A percentile compares a stretch with the other conserved stretches of the same genome.
Conservation (phyloP, 2,113 vertebrate species). For the Solenodon paradoxus region DNA sequence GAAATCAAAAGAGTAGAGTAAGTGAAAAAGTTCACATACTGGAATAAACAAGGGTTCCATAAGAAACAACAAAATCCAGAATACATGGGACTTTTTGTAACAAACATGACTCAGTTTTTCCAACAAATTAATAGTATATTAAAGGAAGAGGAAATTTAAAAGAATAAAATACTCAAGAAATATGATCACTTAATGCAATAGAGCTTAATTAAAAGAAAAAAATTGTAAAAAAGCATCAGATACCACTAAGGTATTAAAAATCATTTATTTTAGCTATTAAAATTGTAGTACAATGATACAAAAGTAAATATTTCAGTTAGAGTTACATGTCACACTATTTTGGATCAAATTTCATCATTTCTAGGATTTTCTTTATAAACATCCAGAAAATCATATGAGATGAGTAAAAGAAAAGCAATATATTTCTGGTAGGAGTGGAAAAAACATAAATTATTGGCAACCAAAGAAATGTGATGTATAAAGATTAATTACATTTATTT, state of each 20-base stretch:
- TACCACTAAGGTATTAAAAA: not conserved
- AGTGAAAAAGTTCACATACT: not conserved
- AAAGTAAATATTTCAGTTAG: not conserved
- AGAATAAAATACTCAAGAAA: not conserved
- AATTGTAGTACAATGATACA: not conserved
- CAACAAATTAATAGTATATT: not conserved
- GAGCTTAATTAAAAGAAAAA: not conserved
- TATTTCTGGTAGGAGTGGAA: not conserved
- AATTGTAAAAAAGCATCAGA: not conserved
- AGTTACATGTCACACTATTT: not conserved
- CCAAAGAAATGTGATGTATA: not conserved
- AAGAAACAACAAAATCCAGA: not conserved
- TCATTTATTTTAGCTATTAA: not conserved
- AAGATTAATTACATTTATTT: not conserved
- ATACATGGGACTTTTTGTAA: not conserved
- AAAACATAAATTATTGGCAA: not conserved
- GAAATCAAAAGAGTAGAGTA: not conserved
- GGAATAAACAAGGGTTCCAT: not conserved
- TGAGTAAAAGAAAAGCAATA: not conserved
- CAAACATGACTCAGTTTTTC: not conserved
- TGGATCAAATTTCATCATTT: not conserved
- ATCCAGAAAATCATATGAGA: not conserved
- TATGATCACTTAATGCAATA: not conserved
- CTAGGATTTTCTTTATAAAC: not conserved
- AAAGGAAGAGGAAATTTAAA: not conserved